Base-by-base conservation (phyloP, 2,113 vertebrate species). In the Jacana jacana region DNA sequence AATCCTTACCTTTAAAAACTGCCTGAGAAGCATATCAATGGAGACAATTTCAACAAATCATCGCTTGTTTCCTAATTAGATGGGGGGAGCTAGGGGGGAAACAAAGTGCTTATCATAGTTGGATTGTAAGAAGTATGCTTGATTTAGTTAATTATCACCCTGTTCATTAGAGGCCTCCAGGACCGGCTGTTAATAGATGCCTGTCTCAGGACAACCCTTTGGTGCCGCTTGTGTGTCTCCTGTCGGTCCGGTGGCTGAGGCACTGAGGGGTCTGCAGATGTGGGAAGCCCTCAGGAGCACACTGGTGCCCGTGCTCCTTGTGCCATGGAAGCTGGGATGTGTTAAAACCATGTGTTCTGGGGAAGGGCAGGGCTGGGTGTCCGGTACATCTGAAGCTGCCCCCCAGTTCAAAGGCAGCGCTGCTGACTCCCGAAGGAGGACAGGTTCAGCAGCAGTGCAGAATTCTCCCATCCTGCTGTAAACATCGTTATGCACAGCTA, bases 1-100 rank as follows among this genome's bases (percentile, higher is more conserved):
- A 96, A 94, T 70, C 64, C 31, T 96, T 86, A 92, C 79, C 55
- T 75, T 72, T 91, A 77, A 89, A 94, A 96, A 68, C 58, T 92
- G 85, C 52, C 80, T 66, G 20, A 91, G 84, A 77, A 89, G 90
- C 54, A 65, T 68, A 44, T 54, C 82, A 93, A 89, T 82, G 37
- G 92, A 94, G 94, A 25, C 15, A 85, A 73, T 86, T 92, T 54
- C 64, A 92, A 77, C 13, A 61, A 71, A 85, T 77, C 66, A 39
- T 71, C 63, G 33, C 23, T 82, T 89, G 49, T 69, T 58, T 92
- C 60, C 51, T 70, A 93, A 81, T 78, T 72, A 93, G 35, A 33
- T 60, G 37, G 13, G 60, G 4, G 17, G 7, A 25, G 5, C 10
- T 48, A 76, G 20, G 12, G 27, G 13, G 52, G 4, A 6, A 24